Evolutionary conservation across 2,113 vertebrate genomes (phyloP).

Genomic region (Mirza zaza): DNA sequence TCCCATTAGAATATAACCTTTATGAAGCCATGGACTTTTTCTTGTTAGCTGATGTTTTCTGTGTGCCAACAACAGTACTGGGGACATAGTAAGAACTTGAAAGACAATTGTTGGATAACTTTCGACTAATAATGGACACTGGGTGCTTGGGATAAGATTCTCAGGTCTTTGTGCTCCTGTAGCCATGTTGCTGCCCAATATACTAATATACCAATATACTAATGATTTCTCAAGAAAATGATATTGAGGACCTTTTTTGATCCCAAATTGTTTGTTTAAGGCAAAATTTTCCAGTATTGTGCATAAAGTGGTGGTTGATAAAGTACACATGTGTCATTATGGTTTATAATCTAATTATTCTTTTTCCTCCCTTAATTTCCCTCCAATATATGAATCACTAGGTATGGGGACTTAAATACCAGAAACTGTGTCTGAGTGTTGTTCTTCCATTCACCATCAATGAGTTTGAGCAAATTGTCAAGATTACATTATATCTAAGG

Average conservation of each 20-base stretch:
- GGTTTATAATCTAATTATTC: background rate
- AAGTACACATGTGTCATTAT: background rate
- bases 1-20: background rate
- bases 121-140: background rate
- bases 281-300: background rate
- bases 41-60: background rate
- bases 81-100: background rate
- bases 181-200: background rate
- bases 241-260: background rate
- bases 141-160: background rate
- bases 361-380: slow-evolving; percentile 16
- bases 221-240: background rate
- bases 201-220: background rate
- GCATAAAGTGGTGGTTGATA: background rate
- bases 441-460: background rate
- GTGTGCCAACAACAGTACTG: background rate
- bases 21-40: background rate
- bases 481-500: background rate
- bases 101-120: background rate
- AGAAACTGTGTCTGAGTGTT: background rate
- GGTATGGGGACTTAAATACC: background rate
- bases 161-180: background rate
- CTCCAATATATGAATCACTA: background rate
- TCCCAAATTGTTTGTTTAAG: background rate
- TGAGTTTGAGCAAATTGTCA: background rate